Evolutionary conservation across 2,113 vertebrate species (phyloP).

Genomic region (Paratilapia polleni): DNA sequence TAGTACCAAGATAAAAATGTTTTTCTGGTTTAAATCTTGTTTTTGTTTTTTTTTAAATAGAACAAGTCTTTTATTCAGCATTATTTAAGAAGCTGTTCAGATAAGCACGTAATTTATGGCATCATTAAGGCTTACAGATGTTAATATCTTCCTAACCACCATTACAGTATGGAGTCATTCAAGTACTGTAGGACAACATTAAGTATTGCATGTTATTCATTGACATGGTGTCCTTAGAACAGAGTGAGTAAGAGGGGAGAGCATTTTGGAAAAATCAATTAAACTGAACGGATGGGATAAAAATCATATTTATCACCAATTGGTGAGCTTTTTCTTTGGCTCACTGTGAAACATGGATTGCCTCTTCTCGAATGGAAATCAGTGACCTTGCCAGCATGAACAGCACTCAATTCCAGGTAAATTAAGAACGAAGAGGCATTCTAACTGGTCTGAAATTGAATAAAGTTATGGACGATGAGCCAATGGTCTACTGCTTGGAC

Average conservation of each 20-base stretch:
- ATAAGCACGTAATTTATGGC: not conserved
- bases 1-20: not conserved
- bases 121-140: not conserved
- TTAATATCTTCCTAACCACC: not conserved
- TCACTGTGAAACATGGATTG: not conserved
- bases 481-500: not conserved
- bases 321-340: not conserved
- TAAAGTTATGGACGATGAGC: not conserved
- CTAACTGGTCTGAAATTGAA: not conserved
- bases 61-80: not conserved
- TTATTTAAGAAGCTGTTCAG: not conserved
- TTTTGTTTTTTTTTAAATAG: not conserved
- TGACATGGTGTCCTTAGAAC: no score
- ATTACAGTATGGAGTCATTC: no score
- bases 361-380: not conserved
- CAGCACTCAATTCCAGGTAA: not conserved
- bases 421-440: not conserved
- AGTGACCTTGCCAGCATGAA: not conserved
- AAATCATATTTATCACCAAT: not conserved
- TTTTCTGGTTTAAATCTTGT: not conserved
- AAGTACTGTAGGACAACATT: not conserved
- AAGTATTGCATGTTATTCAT: not conserved
- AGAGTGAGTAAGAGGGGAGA: no score
- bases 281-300: not conserved
- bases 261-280: no score